Evolutionary conservation across 2,113 vertebrate genomes (phyloP), one percentile per base, ranked within the genome.

Genomic region (Delphinapterus leucas): DNA sequence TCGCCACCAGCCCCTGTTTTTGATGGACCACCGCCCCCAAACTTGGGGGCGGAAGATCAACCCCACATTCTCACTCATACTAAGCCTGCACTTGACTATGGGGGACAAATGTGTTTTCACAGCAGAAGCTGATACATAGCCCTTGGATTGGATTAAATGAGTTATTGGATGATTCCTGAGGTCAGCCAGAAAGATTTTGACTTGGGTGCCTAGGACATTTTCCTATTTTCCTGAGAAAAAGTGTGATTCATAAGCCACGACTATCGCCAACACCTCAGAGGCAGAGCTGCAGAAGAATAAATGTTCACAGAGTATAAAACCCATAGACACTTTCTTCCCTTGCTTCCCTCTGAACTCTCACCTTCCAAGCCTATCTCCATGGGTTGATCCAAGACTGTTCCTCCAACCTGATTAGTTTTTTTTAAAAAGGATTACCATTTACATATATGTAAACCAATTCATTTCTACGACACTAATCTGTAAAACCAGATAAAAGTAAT

Each of bases 401-500:
- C 49, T 85, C 79, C 14, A 90, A 55, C 53, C 53, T 6, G 3
- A 68, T 92, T 58, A 41, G 7, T 53, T 65, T 79, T 53, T 53
- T 55, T 55, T 58, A 65, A 33, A 14, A 58, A 86, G 63, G 8
- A 82, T 76, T 89, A 11, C 9, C 23, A 44, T 36, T 55, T 25
- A 47, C 6, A 44, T 74, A 38, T 63, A 58, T 38, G 4, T 38
- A 88, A 68, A 97, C n/a, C 25, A 25, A 26, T 88, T 71, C 8
- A 7, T 85, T 96, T 94, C 47, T 67, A 81, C 23, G n/a, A 60
- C 38, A 38, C 2, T 12, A 2, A 55, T 55, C 44, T 80, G 10
- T 90, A 87, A 96, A 97, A n/a, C 58, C 44, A 80, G 23, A 79
- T 82, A 70, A 61, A 83, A 88, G 38, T 73, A 65, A 84, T 14